A percentile compares a stretch with the other conserved stretches of the same genome.
Evolutionary conservation across 2,113 vertebrate species (phyloP).

Genomic region (Sialia sialis): DNA sequence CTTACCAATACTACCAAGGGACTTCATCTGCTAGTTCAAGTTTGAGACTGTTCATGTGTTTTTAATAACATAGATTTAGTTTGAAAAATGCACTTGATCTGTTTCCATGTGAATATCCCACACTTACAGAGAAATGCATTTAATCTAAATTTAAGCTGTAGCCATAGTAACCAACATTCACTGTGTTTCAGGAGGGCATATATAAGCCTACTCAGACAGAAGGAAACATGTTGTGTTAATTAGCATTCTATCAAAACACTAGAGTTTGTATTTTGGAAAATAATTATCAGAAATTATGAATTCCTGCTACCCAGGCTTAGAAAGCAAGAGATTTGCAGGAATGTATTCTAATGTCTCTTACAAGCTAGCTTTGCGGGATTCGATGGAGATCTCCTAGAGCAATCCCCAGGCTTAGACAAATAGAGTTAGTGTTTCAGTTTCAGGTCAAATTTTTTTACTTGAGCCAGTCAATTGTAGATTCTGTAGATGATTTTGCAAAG

Average conservation of each 20-base stretch:
- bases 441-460: background rate
- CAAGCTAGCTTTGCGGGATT: background rate
- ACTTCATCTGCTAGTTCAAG: background rate
- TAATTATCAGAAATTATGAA: background rate
- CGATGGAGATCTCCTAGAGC: background rate
- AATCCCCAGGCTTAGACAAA: background rate
- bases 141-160: constrained; percentile 68
- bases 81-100: constrained; percentile 49
- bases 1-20: background rate
- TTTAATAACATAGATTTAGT: constrained; percentile 57
- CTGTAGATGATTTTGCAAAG: background rate
- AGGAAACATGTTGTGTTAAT: constrained; percentile 50
- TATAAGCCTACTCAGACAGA: constrained; percentile 50
- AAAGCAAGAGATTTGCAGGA: background rate
- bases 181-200: constrained; percentile 43
- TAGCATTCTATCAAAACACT: constrained; percentile 51
- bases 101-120: constrained; percentile 61
- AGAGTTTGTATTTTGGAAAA: background rate
- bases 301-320: background rate
- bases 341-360: background rate
- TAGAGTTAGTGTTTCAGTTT: background rate
- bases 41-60: constrained; percentile 20
- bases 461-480: background rate
- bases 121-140: constrained; percentile 46
- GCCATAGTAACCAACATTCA: constrained; percentile 71